phyloP scores from a whole-genome alignment of 2,113 vertebrate species.

The Isurus oxyrinchus region DNA sequence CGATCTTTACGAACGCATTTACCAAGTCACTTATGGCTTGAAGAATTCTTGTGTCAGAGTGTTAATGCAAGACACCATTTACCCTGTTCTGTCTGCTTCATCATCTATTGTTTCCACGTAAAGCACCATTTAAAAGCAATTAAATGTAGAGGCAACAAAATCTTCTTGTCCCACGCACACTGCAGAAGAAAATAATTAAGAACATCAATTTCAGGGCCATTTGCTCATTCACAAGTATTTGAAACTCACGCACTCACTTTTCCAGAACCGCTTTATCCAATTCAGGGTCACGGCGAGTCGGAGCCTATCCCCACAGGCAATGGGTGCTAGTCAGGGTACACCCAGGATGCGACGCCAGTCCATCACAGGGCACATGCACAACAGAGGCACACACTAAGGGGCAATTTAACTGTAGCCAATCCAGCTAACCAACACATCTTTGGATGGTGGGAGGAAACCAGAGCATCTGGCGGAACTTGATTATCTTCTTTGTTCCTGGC shows the following conservation, averaged over 20 bases:
- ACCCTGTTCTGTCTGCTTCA: not conserved
- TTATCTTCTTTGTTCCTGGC: not conserved
- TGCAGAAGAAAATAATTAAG: not conserved
- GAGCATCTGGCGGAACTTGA: not conserved
- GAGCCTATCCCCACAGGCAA: too few species aligned
- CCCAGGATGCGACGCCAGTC: too few species aligned
- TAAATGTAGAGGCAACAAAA: not conserved
- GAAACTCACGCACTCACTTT: not conserved
- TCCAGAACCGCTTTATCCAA: too few species aligned
- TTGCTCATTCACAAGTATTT: constrained; percentile 5
- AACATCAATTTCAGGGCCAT: not conserved
- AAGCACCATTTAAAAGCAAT: not conserved
- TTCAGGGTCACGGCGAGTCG: too few species aligned
- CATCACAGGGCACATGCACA: too few species aligned
- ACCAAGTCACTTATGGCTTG: not conserved
- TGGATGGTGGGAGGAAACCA: too few species aligned
- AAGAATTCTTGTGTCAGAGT: not conserved
- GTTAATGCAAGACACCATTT: not conserved
- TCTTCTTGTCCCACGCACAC: not conserved
- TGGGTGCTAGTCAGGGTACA: too few species aligned
- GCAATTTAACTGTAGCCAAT: too few species aligned
- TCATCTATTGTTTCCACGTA: not conserved
- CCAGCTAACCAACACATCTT: too few species aligned
- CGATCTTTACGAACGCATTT: not conserved
- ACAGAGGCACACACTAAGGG: too few species aligned